Evolutionary conservation across 2,888 invertebrate species (phyloP), one percentile per base, ranked within the genome.

Genomic region (Himalopsyche tibetana): DNA sequence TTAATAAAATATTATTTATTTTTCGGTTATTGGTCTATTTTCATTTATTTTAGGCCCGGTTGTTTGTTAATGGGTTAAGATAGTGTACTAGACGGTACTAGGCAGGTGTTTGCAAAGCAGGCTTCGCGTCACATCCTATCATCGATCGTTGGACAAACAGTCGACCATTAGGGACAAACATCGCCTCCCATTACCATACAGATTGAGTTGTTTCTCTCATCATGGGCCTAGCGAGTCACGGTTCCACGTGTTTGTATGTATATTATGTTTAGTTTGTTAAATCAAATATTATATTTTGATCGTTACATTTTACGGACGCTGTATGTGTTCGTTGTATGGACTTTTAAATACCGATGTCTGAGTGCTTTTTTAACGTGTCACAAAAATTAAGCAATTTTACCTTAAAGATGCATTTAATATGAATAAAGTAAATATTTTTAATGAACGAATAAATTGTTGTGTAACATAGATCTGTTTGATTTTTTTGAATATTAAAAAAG

Each of bases 101-200:
- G 81, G 82, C 85, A 85, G 85, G 85, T 85, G 85, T 85, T 85
- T 85, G 85, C 80, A 63, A 74, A 85, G 56, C 42, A 56, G 82
- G 85, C 69, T 69, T 82, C 85, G 85, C 85, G 85, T 85, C 83
- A 85, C 87, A 82, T 86, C 85, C 83, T 85, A 87, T 63, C 84
- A 83, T 83, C 87, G 84, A 87, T 88, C 87, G 84, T 55, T 51
- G 81, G 38, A 86, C 84, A 88, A 87, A 88, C 88, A 88, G 85
- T 45, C 82, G 86, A 84, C 87, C 87, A 88, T 88, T 88, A 87
- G 85, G 85, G 83, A 85, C 86, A 87, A 87, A 88, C 88, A 88
- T 79, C 79, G 84, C 88, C 88, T 84, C 83, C 84, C 86, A 88
- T 88, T 88, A 88, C 84, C 87, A 87, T 88, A 88, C 86, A 88